Conservation (phyloP, 2,888 invertebrate genomes). For the Linyphia triangularis region DNA sequence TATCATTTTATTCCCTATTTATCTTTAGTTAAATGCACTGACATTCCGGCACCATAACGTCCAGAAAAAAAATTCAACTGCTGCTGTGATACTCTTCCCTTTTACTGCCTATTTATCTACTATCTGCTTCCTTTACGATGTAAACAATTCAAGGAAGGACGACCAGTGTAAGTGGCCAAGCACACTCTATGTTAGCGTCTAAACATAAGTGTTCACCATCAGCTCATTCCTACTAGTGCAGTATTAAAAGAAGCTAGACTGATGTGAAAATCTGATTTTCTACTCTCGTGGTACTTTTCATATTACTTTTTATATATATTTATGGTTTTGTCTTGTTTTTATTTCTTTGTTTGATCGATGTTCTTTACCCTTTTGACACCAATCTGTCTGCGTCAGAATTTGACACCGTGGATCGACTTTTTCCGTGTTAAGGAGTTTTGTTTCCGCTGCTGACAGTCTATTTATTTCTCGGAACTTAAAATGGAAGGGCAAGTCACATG, state of each 20-base stretch:
- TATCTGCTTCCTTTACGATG: background rate
- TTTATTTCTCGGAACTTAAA: conserved; percentile 10
- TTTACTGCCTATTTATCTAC: background rate
- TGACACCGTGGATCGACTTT: conserved; percentile 34
- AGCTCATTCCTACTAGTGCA: background rate
- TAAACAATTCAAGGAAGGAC: background rate
- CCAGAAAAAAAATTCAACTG: background rate
- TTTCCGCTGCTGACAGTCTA: background rate
- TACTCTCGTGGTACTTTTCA: background rate
- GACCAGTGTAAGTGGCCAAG: background rate
- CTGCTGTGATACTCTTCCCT: background rate
- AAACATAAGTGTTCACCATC: background rate
- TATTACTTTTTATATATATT: background rate
- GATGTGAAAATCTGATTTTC: background rate
- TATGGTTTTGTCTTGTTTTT: background rate
- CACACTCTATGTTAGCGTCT: background rate
- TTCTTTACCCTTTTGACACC: conserved; percentile 56
- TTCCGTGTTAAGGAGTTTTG: background rate
- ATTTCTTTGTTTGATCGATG: conserved; percentile 43
- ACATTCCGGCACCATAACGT: background rate
- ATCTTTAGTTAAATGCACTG: background rate
- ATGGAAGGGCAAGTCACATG: conserved; percentile 23
- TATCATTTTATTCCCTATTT: background rate
- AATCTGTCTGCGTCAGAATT: conserved; percentile 58
- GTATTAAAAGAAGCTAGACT: background rate